Evolutionary conservation across 2,888 invertebrate species (phyloP).

Genomic region (Scaptomyza caliginosa): DNA sequence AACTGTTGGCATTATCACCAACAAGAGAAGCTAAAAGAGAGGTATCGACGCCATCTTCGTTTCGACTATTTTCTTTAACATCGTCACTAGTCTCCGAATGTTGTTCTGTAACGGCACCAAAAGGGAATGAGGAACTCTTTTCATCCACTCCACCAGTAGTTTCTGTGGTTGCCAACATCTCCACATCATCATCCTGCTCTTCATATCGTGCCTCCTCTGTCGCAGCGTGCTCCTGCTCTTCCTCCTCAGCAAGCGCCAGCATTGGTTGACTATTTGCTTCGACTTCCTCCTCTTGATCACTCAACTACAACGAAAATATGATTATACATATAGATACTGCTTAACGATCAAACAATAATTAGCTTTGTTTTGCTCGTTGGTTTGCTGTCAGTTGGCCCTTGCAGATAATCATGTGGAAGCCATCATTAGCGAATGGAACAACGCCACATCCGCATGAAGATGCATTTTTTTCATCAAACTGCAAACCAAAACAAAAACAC

Average conservation of each 20-base stretch:
- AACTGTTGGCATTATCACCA: slow-evolving; percentile 84
- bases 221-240: slow-evolving; percentile 41
- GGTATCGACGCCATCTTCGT: slow-evolving; percentile 80
- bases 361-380: not conserved
- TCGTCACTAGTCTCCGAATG: slow-evolving; percentile 84
- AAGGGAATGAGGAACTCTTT: slow-evolving; percentile 84
- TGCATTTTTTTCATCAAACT: slow-evolving; percentile 82
- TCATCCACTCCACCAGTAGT: slow-evolving; percentile 77
- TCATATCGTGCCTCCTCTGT: slow-evolving; percentile 39
- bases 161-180: slow-evolving; percentile 60
- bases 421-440: slow-evolving; percentile 85
- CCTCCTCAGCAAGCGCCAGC: slow-evolving; percentile 43
- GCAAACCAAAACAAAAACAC: slow-evolving; percentile 10
- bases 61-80: slow-evolving; percentile 69
- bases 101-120: slow-evolving; percentile 72
- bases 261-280: slow-evolving; percentile 26
- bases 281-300: slow-evolving; percentile 63
- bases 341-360: not conserved
- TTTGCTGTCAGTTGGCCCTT: slow-evolving; percentile 84
- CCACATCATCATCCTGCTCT: slow-evolving; percentile 73
- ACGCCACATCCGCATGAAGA: slow-evolving; percentile 83
- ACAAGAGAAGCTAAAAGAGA: slow-evolving; percentile 83
- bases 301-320: slow-evolving; percentile 56
- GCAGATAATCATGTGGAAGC: slow-evolving; percentile 81
- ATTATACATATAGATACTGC: not conserved